Evolutionary conservation across 53 echinoderm and acorn worm species (phyloP).

Genomic region (Echinometra lucunter): DNA sequence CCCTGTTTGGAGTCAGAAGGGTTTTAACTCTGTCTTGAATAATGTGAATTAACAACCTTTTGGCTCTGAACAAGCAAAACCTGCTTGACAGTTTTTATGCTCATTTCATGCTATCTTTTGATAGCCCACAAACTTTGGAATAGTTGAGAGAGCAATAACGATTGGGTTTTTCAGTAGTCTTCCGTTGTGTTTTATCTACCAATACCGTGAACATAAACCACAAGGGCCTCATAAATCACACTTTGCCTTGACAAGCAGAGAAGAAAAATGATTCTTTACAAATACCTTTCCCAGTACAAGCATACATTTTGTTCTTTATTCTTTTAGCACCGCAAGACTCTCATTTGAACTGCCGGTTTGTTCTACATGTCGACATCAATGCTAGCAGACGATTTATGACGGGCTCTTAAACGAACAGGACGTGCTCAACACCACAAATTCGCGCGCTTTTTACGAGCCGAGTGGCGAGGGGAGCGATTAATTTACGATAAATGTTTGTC

Average conservation of each 20-base stretch:
- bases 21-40: too few species aligned
- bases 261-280: slow-evolving; percentile 10
- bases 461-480: slow-evolving; percentile 58
- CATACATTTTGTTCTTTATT: background rate
- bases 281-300: slow-evolving; percentile 14
- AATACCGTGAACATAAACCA: slow-evolving; percentile 36
- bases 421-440: slow-evolving; percentile 68
- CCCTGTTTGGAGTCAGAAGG: too few species aligned
- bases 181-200: slow-evolving; percentile 49
- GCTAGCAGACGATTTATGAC: slow-evolving; percentile 58
- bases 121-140: slow-evolving; percentile 20
- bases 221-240: slow-evolving; percentile 39
- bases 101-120: slow-evolving; percentile 28
- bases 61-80: background rate
- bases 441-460: slow-evolving; percentile 59
- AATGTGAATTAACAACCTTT: too few species aligned
- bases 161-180: slow-evolving; percentile 1
- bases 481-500: slow-evolving; percentile 70
- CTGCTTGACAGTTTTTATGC: background rate
- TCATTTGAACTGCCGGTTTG: slow-evolving; percentile 47
- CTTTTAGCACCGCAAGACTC: background rate
- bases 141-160: slow-evolving; percentile 52
- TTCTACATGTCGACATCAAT: slow-evolving; percentile 55
- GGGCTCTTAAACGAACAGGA: slow-evolving; percentile 38
- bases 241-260: background rate